Evolutionary conservation across 2,797 vertebrate genomes (phyloP).

Genomic region (Lepus townsendii): DNA sequence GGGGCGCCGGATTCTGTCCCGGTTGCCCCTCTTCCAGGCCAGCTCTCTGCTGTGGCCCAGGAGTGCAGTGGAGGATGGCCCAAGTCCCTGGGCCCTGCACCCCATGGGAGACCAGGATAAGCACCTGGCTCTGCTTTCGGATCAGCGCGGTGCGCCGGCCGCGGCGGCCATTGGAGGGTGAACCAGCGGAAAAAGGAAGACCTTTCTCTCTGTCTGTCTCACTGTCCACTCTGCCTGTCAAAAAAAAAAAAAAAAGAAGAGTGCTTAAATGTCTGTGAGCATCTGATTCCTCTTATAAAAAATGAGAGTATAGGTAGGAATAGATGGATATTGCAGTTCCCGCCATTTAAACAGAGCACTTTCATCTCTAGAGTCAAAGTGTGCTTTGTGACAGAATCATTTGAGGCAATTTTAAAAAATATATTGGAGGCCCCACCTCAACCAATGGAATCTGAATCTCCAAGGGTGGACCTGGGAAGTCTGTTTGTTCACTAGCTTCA

Average conservation of each 20-base stretch:
- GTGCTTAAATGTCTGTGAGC: slow-evolving; percentile 33
- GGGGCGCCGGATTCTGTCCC: too few species aligned
- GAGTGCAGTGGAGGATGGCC: too few species aligned
- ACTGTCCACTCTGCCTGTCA: too few species aligned
- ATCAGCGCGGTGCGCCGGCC: too few species aligned
- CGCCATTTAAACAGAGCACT: neutral
- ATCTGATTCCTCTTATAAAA: neutral
- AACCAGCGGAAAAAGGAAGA: too few species aligned
- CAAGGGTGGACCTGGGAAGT: neutral
- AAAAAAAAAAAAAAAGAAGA: neutral
- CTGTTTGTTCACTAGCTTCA: slow-evolving; percentile 13
- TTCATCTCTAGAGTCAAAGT: neutral
- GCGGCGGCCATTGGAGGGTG: too few species aligned
- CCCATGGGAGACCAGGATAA: too few species aligned
- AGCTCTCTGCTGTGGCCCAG: too few species aligned
- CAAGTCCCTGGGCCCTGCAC: too few species aligned
- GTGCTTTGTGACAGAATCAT: slow-evolving; percentile 49
- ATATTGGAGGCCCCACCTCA: neutral
- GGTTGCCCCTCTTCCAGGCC: too few species aligned
- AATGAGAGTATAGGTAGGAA: neutral
- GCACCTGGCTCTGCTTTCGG: too few species aligned
- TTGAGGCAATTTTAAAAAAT: neutral
- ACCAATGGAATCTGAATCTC: neutral
- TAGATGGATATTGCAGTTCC: neutral
- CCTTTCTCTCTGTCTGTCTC: too few species aligned